phyloP scores from a whole-genome alignment of 2,113 vertebrate species.

The Tenrec ecaudatus region DNA sequence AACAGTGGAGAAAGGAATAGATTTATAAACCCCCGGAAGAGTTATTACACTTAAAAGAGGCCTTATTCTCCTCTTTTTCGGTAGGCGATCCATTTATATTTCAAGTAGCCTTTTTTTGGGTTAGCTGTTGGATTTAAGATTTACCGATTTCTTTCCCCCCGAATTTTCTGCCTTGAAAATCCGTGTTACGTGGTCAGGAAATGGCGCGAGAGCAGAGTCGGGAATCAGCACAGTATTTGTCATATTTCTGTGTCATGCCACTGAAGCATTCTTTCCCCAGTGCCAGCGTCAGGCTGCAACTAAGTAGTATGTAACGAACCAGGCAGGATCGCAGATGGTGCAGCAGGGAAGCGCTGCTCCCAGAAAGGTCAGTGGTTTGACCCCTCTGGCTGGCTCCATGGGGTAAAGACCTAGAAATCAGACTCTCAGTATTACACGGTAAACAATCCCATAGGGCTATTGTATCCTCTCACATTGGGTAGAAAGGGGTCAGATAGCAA shows the following conservation, averaged over 20 bases:
- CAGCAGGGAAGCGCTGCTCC: background rate
- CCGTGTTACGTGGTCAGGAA: background rate
- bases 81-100: background rate
- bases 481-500: background rate
- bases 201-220: background rate
- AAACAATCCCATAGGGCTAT: background rate
- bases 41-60: background rate
- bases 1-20: background rate
- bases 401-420: background rate
- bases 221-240: background rate
- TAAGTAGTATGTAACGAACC: background rate
- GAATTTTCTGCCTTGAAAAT: background rate
- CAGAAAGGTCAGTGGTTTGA: background rate
- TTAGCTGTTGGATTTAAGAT: conserved; percentile 14
- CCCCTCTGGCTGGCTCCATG: background rate
- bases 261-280: background rate
- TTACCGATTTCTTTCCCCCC: background rate
- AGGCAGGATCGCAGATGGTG: background rate
- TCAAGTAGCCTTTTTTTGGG: background rate
- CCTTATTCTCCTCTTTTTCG: background rate
- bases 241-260: background rate
- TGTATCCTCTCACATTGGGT: no score
- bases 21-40: background rate
- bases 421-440: no score
- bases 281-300: background rate